Base-by-base conservation (phyloP, 2,888 invertebrate genomes). In the Xiphydria camelus region DNA sequence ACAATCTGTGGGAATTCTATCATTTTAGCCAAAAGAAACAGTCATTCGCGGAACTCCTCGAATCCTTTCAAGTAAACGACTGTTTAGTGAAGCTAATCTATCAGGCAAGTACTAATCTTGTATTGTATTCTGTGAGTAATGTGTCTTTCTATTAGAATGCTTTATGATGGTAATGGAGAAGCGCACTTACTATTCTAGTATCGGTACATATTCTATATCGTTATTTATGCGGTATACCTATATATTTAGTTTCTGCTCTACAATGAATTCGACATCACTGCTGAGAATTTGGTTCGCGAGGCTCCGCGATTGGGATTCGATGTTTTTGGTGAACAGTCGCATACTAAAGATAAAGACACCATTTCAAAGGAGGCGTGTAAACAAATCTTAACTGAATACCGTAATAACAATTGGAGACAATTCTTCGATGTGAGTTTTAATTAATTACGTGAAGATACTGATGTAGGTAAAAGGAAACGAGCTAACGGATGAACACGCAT, bases 341-440 rank as follows among this genome's bases (percentile, higher is more conserved):
- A 39, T 34, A 37, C 29, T 6, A 21, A 26, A 6, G 15, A 21
- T 12, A 51, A 53, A 36, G 39, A 49, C 34, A 45, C 50, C 36
- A 55, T 51, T 15, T 45, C 53, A 5, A 50, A 43, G 19, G 47
- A 49, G 12, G 19, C 23, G 9, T 53, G 43, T 35, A 38, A 47
- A 26, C 33, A 45, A 37, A 48, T 70, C 18, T 50, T 64, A 17
- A 34, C 43, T 7, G 51, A 47, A 31, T 64, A 57, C 31, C 47
- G 61, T n/a, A 47, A 46, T 1, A 61, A 59, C 12, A 51, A 69
- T 50, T 60, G 63, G 55, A 45, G 26, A 17, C 41, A 49, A 15
- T 73, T 71, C 45, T 71, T 69, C 31, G 45, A 63, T 38, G 70
- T 69, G 59, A 46, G 36, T 17, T n/a, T n/a, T n/a, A n/a, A n/a